Evolutionary conservation across 2,113 vertebrate species (phyloP), one percentile per base, ranked within the genome.

Genomic region (Agapornis roseicollis): DNA sequence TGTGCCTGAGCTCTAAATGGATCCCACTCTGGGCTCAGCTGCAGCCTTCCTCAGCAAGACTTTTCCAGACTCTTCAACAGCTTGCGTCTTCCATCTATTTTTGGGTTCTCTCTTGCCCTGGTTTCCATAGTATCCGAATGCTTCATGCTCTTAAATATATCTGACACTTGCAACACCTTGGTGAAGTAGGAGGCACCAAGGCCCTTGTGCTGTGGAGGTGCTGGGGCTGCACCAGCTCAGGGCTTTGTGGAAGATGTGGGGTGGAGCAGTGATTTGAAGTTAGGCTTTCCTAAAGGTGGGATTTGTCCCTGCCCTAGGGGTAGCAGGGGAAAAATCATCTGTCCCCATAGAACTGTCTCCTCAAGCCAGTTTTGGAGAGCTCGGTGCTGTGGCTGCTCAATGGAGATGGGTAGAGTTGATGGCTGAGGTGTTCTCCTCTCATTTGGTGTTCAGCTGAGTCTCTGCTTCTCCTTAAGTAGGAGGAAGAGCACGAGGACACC

Each of bases 61-160:
- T 96, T 90, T 71, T 93, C 79, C 82, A 96, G 91, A 74, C 84
- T 88, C 58, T 85, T 87, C 92, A 97, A 89, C 92, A 94, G 93
- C 47, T 90, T 94, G 80, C 42, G 9, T 89, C 87, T 94, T 79
- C 87, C 52, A 37, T 85, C 95, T 97, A 92, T 97, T 96, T 96
- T 91, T 89, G 95, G 78, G 17, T 89, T 90, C 89, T 89, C 89
- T 92, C 80, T 92, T 92, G 95, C 91, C 95, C 89, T 94, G 73
- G 96, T 97, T 97, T 96, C 96, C 95, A 96, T 97, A 94, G 96
- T 79, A 94, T 87, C 95, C 31, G 37, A 94, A 84, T 64, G 81
- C 84, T 96, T 94, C 89, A 60, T 47, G 81, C 89, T 96, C 84
- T 94, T 91, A 93, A 94, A 94, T 92, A 85, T 87, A 92, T 96